Evolutionary conservation across 2,888 invertebrate species (phyloP).

Genomic region (Odontomyia ornata): DNA sequence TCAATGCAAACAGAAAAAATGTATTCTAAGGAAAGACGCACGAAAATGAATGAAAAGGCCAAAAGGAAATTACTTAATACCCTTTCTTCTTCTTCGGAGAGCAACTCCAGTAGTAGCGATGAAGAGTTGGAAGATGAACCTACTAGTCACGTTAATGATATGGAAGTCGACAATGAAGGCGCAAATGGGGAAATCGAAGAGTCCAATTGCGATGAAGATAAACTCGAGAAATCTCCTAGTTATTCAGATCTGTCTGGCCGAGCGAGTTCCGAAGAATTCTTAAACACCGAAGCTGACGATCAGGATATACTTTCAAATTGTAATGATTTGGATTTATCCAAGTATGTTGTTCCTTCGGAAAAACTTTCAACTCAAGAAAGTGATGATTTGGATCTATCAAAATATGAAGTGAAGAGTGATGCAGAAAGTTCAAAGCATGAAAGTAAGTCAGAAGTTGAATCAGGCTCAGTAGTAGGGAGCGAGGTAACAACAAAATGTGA

Average conservation of each 20-base stretch:
- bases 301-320: not conserved
- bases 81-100: not conserved
- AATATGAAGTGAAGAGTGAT: constrained; percentile 41
- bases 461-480: too few species aligned
- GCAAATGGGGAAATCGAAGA: not conserved
- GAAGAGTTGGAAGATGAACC: not conserved
- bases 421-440: not conserved
- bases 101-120: constrained; percentile 20
- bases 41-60: constrained; percentile 53
- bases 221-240: constrained; percentile 34
- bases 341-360: not conserved
- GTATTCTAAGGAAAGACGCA: constrained; percentile 52
- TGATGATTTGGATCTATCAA: constrained; percentile 51
- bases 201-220: constrained; percentile 2
- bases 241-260: constrained; percentile 27
- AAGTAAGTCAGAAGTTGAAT: not conserved
- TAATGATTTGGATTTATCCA: constrained; percentile 25
- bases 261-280: constrained; percentile 36
- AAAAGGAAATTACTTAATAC: constrained; percentile 53
- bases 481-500: constrained; percentile 1
- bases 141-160: not conserved
- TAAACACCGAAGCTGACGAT: constrained; percentile 22
- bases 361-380: constrained; percentile 45
- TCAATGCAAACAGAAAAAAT: constrained; percentile 52
- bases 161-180: not conserved